These are phyloP conservation scores for Thaumatotibia leucotreta DNA, from an alignment of 1,140 invertebrate species.

Conservation along the genomic window DNA sequence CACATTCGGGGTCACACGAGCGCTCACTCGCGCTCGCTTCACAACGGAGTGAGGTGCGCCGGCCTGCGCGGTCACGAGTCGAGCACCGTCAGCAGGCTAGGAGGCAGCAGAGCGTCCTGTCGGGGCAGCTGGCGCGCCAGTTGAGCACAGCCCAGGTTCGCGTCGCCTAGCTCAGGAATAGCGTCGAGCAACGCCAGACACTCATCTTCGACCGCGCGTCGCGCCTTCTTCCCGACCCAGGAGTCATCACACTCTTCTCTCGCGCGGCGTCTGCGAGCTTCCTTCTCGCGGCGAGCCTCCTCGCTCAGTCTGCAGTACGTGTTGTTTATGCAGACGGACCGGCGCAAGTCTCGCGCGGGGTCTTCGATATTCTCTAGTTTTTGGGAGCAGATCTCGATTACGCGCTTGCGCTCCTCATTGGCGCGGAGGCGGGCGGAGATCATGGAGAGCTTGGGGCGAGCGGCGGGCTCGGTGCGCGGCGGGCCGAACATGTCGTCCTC, in stretches of 20 bases:
- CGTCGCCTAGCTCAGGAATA: conserved; percentile 66
- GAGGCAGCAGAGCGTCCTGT: conserved; percentile 59
- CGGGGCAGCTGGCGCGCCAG: conserved; percentile 63
- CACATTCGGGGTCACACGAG: conserved; percentile 38
- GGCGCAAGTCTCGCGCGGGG: conserved; percentile 88
- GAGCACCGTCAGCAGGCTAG: conserved; percentile 61
- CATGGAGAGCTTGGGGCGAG: conserved; percentile 79
- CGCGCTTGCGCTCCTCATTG: conserved; percentile 89
- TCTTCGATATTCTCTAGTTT: conserved; percentile 94
- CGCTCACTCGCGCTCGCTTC: conserved; percentile 51
- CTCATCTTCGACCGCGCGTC: conserved; percentile 63
- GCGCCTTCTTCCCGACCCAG: conserved; percentile 64
- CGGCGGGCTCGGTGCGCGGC: conserved; percentile 61
- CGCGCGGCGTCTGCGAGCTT: conserved; percentile 72
- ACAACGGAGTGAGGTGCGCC: conserved; percentile 58
- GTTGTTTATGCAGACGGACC: conserved; percentile 94
- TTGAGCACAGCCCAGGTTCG: conserved; percentile 65
- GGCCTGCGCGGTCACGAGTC: conserved; percentile 70
- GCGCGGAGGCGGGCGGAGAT: conserved; percentile 90
- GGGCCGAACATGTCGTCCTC: conserved; percentile 73
- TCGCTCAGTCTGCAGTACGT: conserved; percentile 90
- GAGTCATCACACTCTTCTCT: conserved; percentile 66
- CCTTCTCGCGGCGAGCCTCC: conserved; percentile 89
- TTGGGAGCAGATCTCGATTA: conserved; percentile 91
- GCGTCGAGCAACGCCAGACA: conserved; percentile 62